Evolutionary conservation across 2,888 invertebrate species (phyloP), one percentile per base, ranked within the genome.

Genomic region (Nemotelus pantherinus): DNA sequence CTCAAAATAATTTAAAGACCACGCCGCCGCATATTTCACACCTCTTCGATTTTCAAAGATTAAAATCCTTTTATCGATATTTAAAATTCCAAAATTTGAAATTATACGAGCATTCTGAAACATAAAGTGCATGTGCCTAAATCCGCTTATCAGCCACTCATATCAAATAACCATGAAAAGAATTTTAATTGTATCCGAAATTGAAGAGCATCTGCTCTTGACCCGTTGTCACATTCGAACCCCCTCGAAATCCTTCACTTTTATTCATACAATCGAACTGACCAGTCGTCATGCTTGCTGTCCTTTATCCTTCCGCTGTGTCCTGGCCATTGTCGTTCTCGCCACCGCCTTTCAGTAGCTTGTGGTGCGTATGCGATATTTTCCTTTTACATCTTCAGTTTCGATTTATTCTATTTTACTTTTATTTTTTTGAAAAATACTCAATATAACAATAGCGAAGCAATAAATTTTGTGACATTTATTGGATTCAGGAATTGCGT

Each of bases 381-480:
- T 74, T 39, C 72, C 43, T 72, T 72, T 58, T 47, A 58, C 58
- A 63, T 50, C 74, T 74, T 74, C 63, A 50, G 63, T 60, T 47
- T 74, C 48, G 60, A 77, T 78, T 77, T 68, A 77, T 78, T 74
- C 72, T 68, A 25, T 75, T 75, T 60, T 64, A 57, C 25, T 63
- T 71, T 53, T 53, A 25, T 60, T 77, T 50, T 74, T 75, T 78
- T 78, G 75, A 75, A 77, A 79, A 79, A 77, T 77, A 44, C 64
- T 68, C 71, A 58, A 68, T n/a, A 60, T n/a, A 71, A 79, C 79
- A 79, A 79, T 77, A 76, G 79, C 10, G n/a, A 41, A 74, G 79
- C 78, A 75, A 79, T 78, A 79, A 79, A 79, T 78, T 79, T 78
- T 75, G 75, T 78, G 79, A 79, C 79, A 78, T 78, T 78, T 79